Conservation (phyloP, 2,113 vertebrate genomes). For the Microtus pennsylvanicus region DNA sequence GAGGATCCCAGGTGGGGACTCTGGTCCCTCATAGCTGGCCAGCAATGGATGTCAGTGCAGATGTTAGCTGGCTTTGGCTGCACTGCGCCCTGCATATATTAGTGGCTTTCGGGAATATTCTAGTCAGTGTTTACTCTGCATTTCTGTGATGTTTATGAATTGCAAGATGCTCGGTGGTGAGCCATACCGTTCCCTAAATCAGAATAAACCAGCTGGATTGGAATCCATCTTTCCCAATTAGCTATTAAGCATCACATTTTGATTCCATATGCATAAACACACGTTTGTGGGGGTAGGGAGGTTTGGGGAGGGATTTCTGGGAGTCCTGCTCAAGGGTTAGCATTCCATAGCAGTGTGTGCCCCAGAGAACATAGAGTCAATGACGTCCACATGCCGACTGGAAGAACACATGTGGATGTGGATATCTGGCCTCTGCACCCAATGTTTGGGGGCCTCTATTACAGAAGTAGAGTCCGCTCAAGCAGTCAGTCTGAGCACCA, state of each 20-base stretch:
- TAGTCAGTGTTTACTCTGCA: slow-evolving; percentile 51
- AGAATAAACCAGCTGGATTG: slow-evolving; percentile 38
- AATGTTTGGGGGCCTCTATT: accelerated
- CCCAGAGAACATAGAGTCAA: neutral
- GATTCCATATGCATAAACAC: neutral
- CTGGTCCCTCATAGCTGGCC: neutral
- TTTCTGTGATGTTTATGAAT: slow-evolving; percentile 60
- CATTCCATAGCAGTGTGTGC: accelerated
- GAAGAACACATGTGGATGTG: neutral
- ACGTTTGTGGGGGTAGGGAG: accelerated
- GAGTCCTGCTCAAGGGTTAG: neutral
- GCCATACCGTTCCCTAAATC: slow-evolving; percentile 39
- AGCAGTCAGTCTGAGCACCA: no score
- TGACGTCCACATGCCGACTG: accelerated
- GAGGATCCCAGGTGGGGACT: slow-evolving; percentile 32
- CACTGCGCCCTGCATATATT: neutral
- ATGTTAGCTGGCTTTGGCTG: slow-evolving; percentile 46
- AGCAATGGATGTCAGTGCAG: neutral
- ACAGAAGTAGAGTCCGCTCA: no score
- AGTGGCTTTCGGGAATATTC: slow-evolving; percentile 53
- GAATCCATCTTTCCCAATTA: slow-evolving; percentile 48
- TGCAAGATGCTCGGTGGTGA: neutral
- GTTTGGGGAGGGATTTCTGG: accelerated
- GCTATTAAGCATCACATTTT: slow-evolving; percentile 8
- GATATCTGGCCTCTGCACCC: neutral